Conservation (phyloP, 2,113 vertebrate genomes). For the Lycocorax pyrrhopterus region DNA sequence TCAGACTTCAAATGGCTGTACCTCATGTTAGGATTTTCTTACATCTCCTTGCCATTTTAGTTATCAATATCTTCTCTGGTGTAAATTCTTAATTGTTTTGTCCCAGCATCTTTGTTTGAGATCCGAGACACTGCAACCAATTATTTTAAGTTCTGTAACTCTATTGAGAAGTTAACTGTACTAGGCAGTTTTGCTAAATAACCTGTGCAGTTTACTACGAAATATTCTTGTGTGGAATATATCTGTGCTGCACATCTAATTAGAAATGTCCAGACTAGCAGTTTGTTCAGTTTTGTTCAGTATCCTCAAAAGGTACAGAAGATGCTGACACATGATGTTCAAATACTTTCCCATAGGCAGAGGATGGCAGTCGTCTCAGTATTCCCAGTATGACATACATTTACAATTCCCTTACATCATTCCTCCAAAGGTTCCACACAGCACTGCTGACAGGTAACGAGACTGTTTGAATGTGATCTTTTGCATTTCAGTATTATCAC, state of each 20-base stretch:
- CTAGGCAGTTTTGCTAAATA: neutral
- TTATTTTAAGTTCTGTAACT: neutral
- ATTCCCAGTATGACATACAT: neutral
- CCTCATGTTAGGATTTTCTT: neutral
- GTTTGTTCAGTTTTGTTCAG: constrained; percentile 29
- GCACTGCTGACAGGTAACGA: neutral
- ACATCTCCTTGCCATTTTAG: neutral
- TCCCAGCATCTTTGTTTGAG: neutral
- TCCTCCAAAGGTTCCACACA: neutral
- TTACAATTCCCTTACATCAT: constrained; percentile 43
- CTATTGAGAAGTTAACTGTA: neutral
- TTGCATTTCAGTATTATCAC: neutral
- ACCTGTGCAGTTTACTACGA: neutral
- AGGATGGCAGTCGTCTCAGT: neutral
- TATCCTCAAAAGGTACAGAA: neutral
- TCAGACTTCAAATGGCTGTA: neutral
- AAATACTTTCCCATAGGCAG: constrained; percentile 1
- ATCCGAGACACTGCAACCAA: neutral
- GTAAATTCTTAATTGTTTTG: neutral
- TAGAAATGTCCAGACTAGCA: constrained; percentile 20
- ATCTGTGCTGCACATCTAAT: neutral
- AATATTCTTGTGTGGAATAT: neutral
- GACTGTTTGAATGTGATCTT: neutral
- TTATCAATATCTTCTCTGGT: neutral
- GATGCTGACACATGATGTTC: constrained; percentile 32